Evolutionary conservation across 2,888 invertebrate species (phyloP), one percentile per base, ranked within the genome.

Genomic region (Agrilus biguttatus): DNA sequence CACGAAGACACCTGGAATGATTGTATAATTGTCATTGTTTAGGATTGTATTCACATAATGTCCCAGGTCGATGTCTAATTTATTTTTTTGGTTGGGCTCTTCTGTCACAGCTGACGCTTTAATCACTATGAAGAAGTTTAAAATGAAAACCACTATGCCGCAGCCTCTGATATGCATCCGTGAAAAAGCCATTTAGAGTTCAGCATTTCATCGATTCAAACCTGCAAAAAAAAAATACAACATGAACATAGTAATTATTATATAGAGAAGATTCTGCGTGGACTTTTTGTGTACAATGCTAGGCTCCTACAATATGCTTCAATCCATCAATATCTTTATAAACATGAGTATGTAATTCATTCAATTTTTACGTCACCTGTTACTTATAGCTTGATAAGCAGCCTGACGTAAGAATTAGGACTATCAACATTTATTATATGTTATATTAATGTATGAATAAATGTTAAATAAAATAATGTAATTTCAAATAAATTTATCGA

Each of bases 1-100:
- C 7, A 75, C 67, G 54, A 71, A 72, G 40, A 79, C 61, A 36
- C 76, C 76, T 39, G 78, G 75, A 32, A 75, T 66, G 45, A 80
- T 63, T 54, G 71, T 71, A 55, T 72, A 73, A 41, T 61, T 65
- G 50, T 77, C 75, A 49, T 70, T 66, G 49, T 63, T 69, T 14
- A 77, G 59, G 28, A 75, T 69, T 50, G 70, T 63, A 55, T 80
- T 75, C 46, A 82, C 59, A 45, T 77, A 68, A 46, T 68, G 63
- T 55, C 74, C 71, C 39, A 80, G 60, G 57, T 72, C 67, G 46
- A 61, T 62, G 53, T 75, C 71, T 54, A 76, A 51, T 58, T 64
- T 43, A 36, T 21, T 43, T 36, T 45, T 37, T 39, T 46, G 40
- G 23, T 43, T 47, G 5, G 43, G 28, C 41, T 45, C 42, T 17